Conservation (phyloP, 1,140 invertebrate species). For the Eubasilissa regina region DNA sequence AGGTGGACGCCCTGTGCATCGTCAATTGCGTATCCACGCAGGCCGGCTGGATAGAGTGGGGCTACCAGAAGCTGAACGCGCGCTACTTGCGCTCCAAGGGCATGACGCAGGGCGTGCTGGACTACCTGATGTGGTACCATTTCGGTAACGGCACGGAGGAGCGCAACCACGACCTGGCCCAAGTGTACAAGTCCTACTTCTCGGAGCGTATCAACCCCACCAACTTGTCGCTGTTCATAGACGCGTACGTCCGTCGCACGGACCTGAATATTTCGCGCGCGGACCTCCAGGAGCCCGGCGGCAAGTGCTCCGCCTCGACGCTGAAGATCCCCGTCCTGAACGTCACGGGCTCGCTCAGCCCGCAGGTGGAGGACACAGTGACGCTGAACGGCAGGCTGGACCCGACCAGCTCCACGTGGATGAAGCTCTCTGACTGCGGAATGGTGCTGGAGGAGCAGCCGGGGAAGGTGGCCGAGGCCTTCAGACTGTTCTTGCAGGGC, state of each 20-base stretch:
- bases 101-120: slow-evolving; percentile 96
- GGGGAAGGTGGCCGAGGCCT: slow-evolving; percentile 93
- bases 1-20: slow-evolving; percentile 85
- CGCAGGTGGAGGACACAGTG: slow-evolving; percentile 97
- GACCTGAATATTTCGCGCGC: slow-evolving; percentile 88
- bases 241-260: slow-evolving; percentile 92
- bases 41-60: slow-evolving; percentile 99
- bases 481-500: slow-evolving; percentile 95
- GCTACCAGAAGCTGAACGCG: slow-evolving; percentile 96
- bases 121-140: slow-evolving; percentile 99
- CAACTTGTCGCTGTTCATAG: slow-evolving; percentile 95
- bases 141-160: slow-evolving; percentile 91
- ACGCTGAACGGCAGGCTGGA: slow-evolving; percentile 96
- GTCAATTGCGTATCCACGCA: slow-evolving; percentile 94
- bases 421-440: slow-evolving; percentile 83
- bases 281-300: slow-evolving; percentile 20
- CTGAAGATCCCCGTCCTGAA: slow-evolving; percentile 90
- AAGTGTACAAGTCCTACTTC: slow-evolving; percentile 94
- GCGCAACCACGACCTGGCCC: slow-evolving; percentile 90
- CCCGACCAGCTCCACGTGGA: slow-evolving; percentile 96
- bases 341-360: slow-evolving; percentile 93
- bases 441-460: slow-evolving; percentile 97
- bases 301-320: slow-evolving; percentile 30
- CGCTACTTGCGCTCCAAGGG: slow-evolving; percentile 87
- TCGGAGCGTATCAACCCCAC: slow-evolving; percentile 92